Evolutionary conservation across 2,113 vertebrate species (phyloP).

Genomic region (Oxyruncus cristatus): DNA sequence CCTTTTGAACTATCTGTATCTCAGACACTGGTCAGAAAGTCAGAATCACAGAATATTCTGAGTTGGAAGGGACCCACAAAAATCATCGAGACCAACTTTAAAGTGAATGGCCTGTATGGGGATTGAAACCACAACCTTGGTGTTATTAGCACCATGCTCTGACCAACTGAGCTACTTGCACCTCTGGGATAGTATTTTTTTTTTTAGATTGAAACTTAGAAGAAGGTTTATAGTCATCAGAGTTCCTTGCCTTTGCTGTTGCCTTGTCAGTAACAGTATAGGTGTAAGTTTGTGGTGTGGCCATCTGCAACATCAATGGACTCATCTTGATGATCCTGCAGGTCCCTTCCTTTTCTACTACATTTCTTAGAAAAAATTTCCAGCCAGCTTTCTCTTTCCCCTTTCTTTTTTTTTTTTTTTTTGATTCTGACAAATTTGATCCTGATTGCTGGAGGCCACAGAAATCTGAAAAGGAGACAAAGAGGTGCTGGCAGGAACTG

Average conservation of each 20-base stretch:
- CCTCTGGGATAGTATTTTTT: background rate
- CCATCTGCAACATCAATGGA: background rate
- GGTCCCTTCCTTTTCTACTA: background rate
- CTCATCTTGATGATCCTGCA: background rate
- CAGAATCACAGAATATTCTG: background rate
- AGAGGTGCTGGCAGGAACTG: background rate
- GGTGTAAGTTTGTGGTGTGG: background rate
- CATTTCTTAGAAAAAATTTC: background rate
- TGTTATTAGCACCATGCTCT: background rate
- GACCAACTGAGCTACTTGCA: background rate
- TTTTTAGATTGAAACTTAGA: background rate
- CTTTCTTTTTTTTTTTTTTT: accelerated
- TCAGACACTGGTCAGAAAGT: background rate
- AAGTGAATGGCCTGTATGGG: background rate
- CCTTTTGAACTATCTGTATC: background rate
- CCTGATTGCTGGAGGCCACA: background rate
- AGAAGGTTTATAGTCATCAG: background rate
- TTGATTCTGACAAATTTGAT: background rate
- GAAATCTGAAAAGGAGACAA: background rate
- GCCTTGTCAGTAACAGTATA: background rate
- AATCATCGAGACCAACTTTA: background rate
- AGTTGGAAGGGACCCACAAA: background rate
- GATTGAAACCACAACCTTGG: background rate
- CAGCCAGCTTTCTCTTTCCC: accelerated
- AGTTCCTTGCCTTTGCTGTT: background rate